Evolutionary conservation across 2,888 invertebrate genomes (phyloP).

Genomic region (Sminthurinus aureus): DNA sequence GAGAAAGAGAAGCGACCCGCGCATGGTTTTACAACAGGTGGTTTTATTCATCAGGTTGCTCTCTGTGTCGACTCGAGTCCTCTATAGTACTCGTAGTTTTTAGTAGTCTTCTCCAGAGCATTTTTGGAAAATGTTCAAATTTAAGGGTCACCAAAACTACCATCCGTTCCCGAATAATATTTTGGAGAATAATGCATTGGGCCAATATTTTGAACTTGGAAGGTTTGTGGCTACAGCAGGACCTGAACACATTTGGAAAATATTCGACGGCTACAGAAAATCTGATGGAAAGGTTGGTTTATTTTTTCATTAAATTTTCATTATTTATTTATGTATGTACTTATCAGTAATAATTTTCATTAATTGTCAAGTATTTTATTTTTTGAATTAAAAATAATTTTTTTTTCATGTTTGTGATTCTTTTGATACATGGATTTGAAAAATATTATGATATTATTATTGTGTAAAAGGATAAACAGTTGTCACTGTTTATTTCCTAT

Average conservation of each 20-base stretch:
- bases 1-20: slow-evolving; percentile 28
- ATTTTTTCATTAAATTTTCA: neutral
- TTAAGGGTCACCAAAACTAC: slow-evolving; percentile 46
- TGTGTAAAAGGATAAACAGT: too few relatives aligned
- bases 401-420: neutral
- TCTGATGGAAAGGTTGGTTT: slow-evolving; percentile 89
- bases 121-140: slow-evolving; percentile 49
- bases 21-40: slow-evolving; percentile 53
- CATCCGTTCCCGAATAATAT: slow-evolving; percentile 36
- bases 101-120: neutral
- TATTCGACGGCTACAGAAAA: slow-evolving; percentile 87
- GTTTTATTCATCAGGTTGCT: slow-evolving; percentile 56
- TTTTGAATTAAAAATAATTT: neutral
- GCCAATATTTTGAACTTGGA: slow-evolving; percentile 86
- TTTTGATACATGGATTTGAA: neutral
- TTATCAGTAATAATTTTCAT: too few relatives aligned
- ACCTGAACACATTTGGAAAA: slow-evolving; percentile 89
- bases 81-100: slow-evolving; percentile 2
- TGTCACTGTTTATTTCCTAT: too few relatives aligned
- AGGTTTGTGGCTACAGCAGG: slow-evolving; percentile 82
- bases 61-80: slow-evolving; percentile 7
- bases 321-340: too few relatives aligned
- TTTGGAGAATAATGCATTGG: slow-evolving; percentile 73
- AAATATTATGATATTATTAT: too few relatives aligned
- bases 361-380: too few relatives aligned